A percentile compares a stretch with the other conserved stretches of the same genome.
Evolutionary conservation across 2,113 vertebrate species (phyloP).

Genomic region (Embiotoca jacksoni): DNA sequence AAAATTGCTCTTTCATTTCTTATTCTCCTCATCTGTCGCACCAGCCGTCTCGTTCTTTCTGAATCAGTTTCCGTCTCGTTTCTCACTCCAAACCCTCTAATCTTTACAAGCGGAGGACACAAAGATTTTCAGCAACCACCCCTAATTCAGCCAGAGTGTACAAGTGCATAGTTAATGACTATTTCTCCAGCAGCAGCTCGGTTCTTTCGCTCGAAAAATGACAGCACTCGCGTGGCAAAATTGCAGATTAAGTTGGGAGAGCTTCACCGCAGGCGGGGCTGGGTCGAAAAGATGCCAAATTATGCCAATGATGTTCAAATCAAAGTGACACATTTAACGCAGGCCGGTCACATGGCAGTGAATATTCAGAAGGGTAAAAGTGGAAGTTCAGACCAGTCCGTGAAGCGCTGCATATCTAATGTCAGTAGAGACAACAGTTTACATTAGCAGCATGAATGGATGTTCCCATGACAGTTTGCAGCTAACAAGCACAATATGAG

Average conservation of each 20-base stretch:
- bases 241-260: slow-evolving; percentile 12
- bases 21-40: slow-evolving; percentile 38
- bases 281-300: background rate
- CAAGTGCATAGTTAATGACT: background rate
- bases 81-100: slow-evolving; percentile 23
- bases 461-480: slow-evolving; percentile 1
- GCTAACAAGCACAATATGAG: background rate
- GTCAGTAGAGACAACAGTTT: background rate
- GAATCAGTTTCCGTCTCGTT: slow-evolving; percentile 1
- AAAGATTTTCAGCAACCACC: background rate
- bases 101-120: slow-evolving; percentile 28
- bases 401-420: background rate
- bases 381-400: background rate
- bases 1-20: slow-evolving; percentile 32
- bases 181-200: slow-evolving; percentile 4
- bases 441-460: background rate
- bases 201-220: background rate
- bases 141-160: background rate
- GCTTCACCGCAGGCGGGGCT: background rate
- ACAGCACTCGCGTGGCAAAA: background rate
- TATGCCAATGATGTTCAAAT: no score
- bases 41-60: slow-evolving; percentile 9
- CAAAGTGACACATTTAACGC: no score
- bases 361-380: background rate
- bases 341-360: background rate